phyloP scores from a whole-genome alignment of 2,888 invertebrate species.

The Orthosia incerta region DNA sequence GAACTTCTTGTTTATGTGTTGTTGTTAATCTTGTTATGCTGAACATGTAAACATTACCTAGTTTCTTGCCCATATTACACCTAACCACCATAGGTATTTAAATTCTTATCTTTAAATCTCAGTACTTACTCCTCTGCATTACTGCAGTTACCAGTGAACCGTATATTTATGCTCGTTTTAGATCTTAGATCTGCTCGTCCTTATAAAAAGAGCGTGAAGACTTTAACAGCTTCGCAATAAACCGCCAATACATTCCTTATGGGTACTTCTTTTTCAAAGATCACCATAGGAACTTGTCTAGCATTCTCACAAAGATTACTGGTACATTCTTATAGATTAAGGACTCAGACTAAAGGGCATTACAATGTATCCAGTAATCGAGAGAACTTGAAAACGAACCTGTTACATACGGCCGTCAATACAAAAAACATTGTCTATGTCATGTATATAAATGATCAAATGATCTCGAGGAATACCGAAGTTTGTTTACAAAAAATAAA shows the following conservation, averaged over 20 bases:
- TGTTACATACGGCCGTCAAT: constrained; percentile 53
- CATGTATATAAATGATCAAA: constrained; percentile 66
- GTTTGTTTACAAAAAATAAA: constrained; percentile 65
- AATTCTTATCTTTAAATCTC: constrained; percentile 36
- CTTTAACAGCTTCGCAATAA: constrained; percentile 31
- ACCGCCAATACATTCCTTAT: constrained; percentile 41
- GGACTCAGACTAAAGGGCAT: constrained; percentile 32
- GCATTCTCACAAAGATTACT: constrained; percentile 52
- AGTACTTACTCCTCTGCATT: constrained; percentile 21
- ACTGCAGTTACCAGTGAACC: constrained; percentile 18
- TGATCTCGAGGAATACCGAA: constrained; percentile 62
- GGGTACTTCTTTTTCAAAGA: constrained; percentile 36
- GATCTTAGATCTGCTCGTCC: constrained; percentile 43
- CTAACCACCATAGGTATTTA: constrained; percentile 13
- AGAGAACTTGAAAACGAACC: constrained; percentile 55
- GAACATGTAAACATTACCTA: not conserved
- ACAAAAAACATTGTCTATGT: constrained; percentile 63
- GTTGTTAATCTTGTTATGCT: not conserved
- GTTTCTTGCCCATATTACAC: constrained; percentile 9
- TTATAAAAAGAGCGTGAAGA: constrained; percentile 40
- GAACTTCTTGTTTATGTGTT: too few relatives aligned
- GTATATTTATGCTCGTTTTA: constrained; percentile 44
- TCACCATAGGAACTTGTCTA: constrained; percentile 56
- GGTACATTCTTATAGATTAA: constrained; percentile 48
- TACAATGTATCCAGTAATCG: constrained; percentile 58